Evolutionary conservation across 2,888 invertebrate genomes (phyloP), one percentile per base, ranked within the genome.

Genomic region (Nomada ferruginata): DNA sequence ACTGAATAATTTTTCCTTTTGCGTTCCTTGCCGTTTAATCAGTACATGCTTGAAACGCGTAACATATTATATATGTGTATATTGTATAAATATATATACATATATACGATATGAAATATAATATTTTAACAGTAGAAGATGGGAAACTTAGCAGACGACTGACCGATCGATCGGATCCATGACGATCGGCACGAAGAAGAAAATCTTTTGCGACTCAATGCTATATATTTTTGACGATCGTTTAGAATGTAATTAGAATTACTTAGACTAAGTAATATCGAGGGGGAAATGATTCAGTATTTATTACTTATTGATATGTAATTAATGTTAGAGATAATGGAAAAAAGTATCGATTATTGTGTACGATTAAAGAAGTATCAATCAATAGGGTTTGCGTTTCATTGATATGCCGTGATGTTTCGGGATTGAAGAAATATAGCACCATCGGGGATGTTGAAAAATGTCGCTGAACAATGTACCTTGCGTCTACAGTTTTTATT

Each of bases 311-410:
- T 71, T 53, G 18, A 66, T 52, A 71, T 79, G 75, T 83, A 81
- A 82, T 85, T 84, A 85, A 84, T 75, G 75, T 83, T 83, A 76
- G 82, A 69, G 72, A 72, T 63, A 69, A 73, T 55, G 70, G 15
- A 77, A 61, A 61, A 36, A 79, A 78, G 23, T 82, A 76, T 84
- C 65, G 47, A 73, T 83, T 60, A 81, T 70, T 44, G 52, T 76
- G 59, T 63, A 63, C 29, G 50, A 81, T 73, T 76, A 61, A 81
- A 52, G 44, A 53, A 65, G 29, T 57, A 53, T 64, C 68, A 29
- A 68, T 60, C 70, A 60, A 76, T 76, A 68, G 52, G 57, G 63
- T 52, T 78, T 76, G 23, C 26, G 20, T 79, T 76, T 70, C 63
- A 47, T 76, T 61, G 63, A 52, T 42, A 36, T 44, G 23, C 10